Conservation (phyloP, 2,888 invertebrate species). For the Arctia plantaginis region DNA sequence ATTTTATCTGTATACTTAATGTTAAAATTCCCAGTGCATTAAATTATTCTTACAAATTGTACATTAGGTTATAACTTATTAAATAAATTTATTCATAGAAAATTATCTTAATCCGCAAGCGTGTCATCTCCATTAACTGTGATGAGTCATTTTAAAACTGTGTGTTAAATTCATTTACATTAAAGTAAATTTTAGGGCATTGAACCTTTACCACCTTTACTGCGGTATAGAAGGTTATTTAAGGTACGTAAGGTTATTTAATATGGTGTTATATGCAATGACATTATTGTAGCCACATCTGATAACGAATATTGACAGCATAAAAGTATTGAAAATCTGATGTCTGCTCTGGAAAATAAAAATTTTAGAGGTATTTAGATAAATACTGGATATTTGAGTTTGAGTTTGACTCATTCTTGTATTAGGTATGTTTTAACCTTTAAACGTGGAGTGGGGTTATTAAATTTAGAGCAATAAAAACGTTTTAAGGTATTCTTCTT, state of each 20-base stretch:
- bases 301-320: slow-evolving; percentile 1
- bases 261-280: background rate
- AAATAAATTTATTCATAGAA: background rate
- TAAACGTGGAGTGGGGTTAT: too few species aligned
- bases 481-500: too few species aligned
- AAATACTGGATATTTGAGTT: too few species aligned
- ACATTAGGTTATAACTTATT: background rate
- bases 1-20: too few species aligned
- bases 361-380: background rate
- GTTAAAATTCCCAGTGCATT: too few species aligned
- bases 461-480: too few species aligned
- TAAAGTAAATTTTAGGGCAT: background rate
- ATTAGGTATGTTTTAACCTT: too few species aligned
- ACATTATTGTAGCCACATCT: background rate
- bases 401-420: too few species aligned
- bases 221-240: too few species aligned
- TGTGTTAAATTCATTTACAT: background rate
- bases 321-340: background rate
- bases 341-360: slow-evolving; percentile 1
- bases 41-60: background rate
- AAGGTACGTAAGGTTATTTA: background rate
- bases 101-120: background rate
- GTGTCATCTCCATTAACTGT: background rate
- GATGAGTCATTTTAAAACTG: background rate
- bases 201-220: background rate